Base-by-base conservation (phyloP, 2,888 invertebrate species). In the Gerris lacustris region DNA sequence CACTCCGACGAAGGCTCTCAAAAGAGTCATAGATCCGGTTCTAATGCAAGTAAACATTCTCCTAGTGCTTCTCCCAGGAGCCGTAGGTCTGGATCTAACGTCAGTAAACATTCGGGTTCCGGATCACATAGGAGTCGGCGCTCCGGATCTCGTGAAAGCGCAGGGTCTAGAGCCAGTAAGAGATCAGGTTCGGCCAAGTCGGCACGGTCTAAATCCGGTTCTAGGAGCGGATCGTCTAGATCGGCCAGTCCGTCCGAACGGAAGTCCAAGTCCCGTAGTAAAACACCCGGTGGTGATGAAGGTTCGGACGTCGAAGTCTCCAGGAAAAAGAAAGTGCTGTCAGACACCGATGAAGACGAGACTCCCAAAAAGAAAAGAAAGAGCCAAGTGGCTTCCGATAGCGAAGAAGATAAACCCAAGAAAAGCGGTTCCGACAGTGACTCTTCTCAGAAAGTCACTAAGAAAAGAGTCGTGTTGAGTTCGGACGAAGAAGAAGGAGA, bases 361-460 rank as follows among this genome's bases (percentile, higher is more conserved):
- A 70, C 72, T 6, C 79, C 77, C 17, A 77, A 77, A 73, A 72
- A 70, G 7, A 71, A 74, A 6, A 72, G 75, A 66, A 77, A 83
- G 73, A 80, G 81, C 9, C 80, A 81, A 2, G 83, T 89, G 6
- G 88, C 88, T 76, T 85, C 90, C 0, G 91, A 91, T 74, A 86
- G 86, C 73, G 90, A 89, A 67, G 86, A 86, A 9, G 76, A 76
- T 5, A 71, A 71, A 68, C 31, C 17, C 45, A 43, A 47, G 67
- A 44, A 63, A 43, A 63, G 1, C 18, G 69, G 66, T n/a, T 69
- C 67, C 45, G 69, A 71, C 55, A 71, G 71, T 17, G 69, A 71
- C 64, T 67, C 67, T 45, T 72, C 72, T 64, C 69, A 71, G 55
- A 71, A 55, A 7, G 67, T 67, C 63, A 69, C 66, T 70, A 67